These are phyloP conservation scores for Cerastis rubricosa DNA, from an alignment of 2,888 invertebrate species.

Conservation along the genomic window DNA sequence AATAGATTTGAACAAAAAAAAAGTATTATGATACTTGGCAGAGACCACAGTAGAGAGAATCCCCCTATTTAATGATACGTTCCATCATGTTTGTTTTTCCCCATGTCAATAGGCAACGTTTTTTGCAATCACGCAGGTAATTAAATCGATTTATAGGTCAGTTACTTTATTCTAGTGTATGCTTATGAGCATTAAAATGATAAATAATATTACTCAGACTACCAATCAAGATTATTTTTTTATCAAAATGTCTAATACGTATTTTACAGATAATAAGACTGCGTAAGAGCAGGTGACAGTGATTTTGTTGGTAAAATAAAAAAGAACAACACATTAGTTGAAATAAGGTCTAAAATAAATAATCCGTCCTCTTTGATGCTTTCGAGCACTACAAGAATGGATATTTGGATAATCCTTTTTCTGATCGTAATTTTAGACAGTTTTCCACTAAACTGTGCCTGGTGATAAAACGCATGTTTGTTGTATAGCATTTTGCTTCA, in stretches of 20 bases:
- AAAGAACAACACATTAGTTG: not conserved
- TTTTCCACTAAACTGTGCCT: not conserved
- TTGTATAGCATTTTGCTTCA: not conserved
- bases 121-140: conserved; percentile 36
- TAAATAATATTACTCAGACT: conserved; percentile 10
- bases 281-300: not conserved
- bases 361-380: not conserved
- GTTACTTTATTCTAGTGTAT: conserved; percentile 23
- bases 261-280: conserved; percentile 11
- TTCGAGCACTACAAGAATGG: not conserved
- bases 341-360: conserved; percentile 1
- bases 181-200: conserved; percentile 19
- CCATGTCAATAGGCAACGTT: conserved; percentile 19
- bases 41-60: conserved; percentile 30
- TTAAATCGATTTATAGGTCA: conserved; percentile 47
- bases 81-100: conserved; percentile 51
- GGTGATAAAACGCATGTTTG: not conserved
- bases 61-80: conserved; percentile 37
- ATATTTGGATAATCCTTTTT: not conserved
- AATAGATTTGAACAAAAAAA: conserved; percentile 31
- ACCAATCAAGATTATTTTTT: conserved; percentile 13
- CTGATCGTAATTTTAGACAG: not conserved
- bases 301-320: not conserved
- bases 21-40: conserved; percentile 18
- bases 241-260: conserved; percentile 3